Base-by-base conservation (phyloP, 2,888 invertebrate genomes). In the Erebia epiphron region DNA sequence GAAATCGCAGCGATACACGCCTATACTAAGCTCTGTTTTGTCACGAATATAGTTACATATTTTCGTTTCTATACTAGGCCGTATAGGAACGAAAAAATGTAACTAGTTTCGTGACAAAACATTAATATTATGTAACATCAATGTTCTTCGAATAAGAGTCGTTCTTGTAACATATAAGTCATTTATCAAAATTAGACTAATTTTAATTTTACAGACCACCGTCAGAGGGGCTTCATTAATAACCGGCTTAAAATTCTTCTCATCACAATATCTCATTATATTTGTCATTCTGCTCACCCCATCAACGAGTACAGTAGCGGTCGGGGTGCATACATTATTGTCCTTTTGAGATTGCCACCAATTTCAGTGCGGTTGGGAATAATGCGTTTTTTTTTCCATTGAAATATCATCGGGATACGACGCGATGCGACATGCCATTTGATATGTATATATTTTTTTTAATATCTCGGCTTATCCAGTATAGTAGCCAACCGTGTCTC, bases 251-350 rank as follows among this genome's bases (percentile, higher is more conserved):
- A 62, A 72, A 50, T 67, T 54, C 69, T 49, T 69, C 68, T 66
- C 65, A 57, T 72, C 65, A 72, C 56, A 68, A 62, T 62, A 58
- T 61, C 61, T 62, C 18, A 69, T 43, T 67, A 67, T 61, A 67
- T 61, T 67, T 67, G 67, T 67, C 50, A 67, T 67, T 67, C 52
- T 67, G 50, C 49, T 67, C 67, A 67, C 67, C 67, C 67, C 67
- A 67, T 49, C 26, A n/a, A 46, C 26, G 41, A 43, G 41, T 10
- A 49, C 63, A 41, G 58, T 61, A 10, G 58, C 62, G 62, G 62
- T 62, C 18, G 67, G 78, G 79, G 79, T 79, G 78, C 74, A 78
- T 78, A 76, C 67, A 79, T 78, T 78, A 79, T 77, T 78, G 76
- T 77, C 73, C 78, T 79, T 78, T 76, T 77, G 72, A 66, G 74